Conservation (phyloP, 2,113 vertebrate species). For the Hydrochoerus hydrochaeris region DNA sequence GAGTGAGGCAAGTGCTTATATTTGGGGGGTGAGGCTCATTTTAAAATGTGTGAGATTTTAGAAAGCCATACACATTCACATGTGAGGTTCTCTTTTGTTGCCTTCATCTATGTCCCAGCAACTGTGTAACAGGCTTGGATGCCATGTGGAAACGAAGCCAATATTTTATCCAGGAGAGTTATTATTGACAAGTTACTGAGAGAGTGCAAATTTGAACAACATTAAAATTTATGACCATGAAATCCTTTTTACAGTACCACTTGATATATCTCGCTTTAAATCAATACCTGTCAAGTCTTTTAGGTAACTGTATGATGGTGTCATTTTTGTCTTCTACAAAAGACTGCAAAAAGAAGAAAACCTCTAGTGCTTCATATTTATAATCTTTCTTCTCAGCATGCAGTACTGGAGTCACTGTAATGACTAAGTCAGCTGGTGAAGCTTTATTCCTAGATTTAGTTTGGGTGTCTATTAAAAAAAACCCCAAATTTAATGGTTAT, state of each 20-base stretch:
- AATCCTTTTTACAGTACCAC: conserved; percentile 88
- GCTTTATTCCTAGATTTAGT: conserved; percentile 73
- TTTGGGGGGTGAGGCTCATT: conserved; percentile 45
- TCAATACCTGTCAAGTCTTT: conserved; percentile 87
- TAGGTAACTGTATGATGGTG: conserved; percentile 85
- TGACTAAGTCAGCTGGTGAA: conserved; percentile 75
- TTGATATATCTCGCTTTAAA: conserved; percentile 88
- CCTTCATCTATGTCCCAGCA: conserved; percentile 61
- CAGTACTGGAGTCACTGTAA: conserved; percentile 68
- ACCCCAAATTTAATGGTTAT: conserved; percentile 53
- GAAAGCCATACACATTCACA: conserved; percentile 36
- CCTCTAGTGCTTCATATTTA: conserved; percentile 80
- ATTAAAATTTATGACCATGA: conserved; percentile 90
- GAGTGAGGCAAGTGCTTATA: background rate
- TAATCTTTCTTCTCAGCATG: conserved; percentile 80
- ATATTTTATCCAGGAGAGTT: conserved; percentile 86
- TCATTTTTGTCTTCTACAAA: conserved; percentile 85
- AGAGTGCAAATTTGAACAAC: conserved; percentile 86
- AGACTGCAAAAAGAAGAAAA: conserved; percentile 79
- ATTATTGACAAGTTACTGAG: conserved; percentile 87
- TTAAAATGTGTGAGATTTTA: conserved; percentile 34
- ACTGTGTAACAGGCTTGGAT: conserved; percentile 70
- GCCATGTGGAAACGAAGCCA: conserved; percentile 77
- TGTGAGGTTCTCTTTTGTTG: conserved; percentile 60
- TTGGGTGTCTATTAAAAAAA: conserved; percentile 69